Base-by-base conservation (phyloP, 2,113 vertebrate species). In the Pseudorhombus dupliciocellatus region DNA sequence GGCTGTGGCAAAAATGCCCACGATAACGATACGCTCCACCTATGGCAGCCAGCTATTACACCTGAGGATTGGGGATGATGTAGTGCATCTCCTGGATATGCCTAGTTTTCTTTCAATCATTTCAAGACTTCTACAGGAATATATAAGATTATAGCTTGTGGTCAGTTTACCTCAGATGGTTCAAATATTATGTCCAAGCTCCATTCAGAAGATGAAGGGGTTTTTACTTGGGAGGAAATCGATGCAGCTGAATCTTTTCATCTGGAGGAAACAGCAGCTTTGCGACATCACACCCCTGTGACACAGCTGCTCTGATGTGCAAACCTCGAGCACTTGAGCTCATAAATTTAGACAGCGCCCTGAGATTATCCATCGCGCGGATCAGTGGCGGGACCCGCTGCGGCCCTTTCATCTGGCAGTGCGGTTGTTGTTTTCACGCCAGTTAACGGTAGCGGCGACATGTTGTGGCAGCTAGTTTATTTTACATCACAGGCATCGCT, bases 401-500 rank as follows among this genome's bases (percentile, higher is more conserved):
- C 64, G 5, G 42, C 55, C 34, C 72, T 90, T 87, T 92, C 84
- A 90, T 91, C 86, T 70, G 83, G 34, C 84, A 25, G 57, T 84
- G 87, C 0, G 81, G 84, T 80, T 75, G 78, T 53, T 89, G 82
- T 86, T 86, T 86, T 82, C 58, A 55, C 54, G 11, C 53, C 48
- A 69, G 77, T 88, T 83, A 88, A 85, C 79, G 31, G 89, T 75
- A 87, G 92, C 83, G 51, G 57, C 77, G 64, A 68, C 77, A 73
- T 86, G 83, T 91, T 88, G 88, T 71, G 86, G 91, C 69, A 22
- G 77, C 60, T 40, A 61, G 89, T 93, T 90, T 91, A 82, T 92
- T 91, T 92, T 79, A 87, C 79, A 80, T 89, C n/a, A 59, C 71
- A 66, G 75, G 69, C 87, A 53, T 30, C 4, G 72, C 76, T 79